Conservation (phyloP, 35 echinoderm and acorn worm genomes). For the Heliocidaris erythrogramma region DNA sequence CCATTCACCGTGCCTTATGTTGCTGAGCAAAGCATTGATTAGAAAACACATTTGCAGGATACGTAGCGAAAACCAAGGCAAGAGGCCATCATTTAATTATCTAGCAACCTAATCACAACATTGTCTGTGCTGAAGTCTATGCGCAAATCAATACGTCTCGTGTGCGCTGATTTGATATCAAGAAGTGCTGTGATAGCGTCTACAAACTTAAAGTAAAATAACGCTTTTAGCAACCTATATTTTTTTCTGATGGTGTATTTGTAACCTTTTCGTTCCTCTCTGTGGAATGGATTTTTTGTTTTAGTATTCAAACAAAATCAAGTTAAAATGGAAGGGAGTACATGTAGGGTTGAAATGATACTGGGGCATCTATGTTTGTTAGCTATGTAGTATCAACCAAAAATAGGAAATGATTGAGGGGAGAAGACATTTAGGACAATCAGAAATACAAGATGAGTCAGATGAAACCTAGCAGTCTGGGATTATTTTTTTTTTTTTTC, state of each 20-base stretch:
- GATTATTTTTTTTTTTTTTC: too few relatives aligned
- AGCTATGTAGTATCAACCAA: too few relatives aligned
- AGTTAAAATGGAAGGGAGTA: background rate
- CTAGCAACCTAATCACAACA: background rate
- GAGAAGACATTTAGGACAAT: too few relatives aligned
- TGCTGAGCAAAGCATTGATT: background rate
- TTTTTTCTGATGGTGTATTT: background rate
- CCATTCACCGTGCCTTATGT: background rate
- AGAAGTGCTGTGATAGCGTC: background rate
- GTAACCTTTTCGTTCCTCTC: background rate
- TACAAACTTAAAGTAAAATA: background rate
- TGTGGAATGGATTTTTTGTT: background rate
- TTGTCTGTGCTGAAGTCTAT: background rate
- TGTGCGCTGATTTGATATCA: background rate
- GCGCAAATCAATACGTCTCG: background rate
- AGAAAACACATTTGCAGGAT: background rate
- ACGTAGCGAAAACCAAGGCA: background rate
- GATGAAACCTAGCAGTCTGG: too few relatives aligned
- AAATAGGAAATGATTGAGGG: too few relatives aligned
- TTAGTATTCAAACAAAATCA: background rate
- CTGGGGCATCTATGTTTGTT: background rate
- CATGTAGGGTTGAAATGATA: background rate
- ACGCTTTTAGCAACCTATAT: background rate
- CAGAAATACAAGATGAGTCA: too few relatives aligned
- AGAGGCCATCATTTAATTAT: background rate